phyloP scores from a whole-genome alignment of 2,113 vertebrate genomes.

The Pituophis catenifer region DNA sequence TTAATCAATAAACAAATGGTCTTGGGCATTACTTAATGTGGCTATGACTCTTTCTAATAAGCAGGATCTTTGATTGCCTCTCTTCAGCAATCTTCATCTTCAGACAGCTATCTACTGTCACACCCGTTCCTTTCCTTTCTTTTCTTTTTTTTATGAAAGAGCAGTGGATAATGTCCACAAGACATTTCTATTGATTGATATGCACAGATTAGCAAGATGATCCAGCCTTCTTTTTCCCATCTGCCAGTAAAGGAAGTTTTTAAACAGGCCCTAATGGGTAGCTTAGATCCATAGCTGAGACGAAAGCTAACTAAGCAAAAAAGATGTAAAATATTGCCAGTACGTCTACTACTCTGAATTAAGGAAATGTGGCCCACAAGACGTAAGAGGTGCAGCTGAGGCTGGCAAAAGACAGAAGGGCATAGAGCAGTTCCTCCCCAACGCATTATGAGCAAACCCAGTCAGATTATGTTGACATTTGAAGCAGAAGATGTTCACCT shows the following conservation, averaged over 20 bases:
- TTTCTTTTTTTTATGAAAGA: neutral
- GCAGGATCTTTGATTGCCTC: neutral
- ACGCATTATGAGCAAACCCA: neutral
- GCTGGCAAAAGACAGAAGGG: neutral
- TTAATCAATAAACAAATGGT: neutral
- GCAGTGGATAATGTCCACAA: neutral
- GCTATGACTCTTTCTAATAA: neutral
- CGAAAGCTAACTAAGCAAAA: neutral
- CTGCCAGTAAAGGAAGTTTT: neutral
- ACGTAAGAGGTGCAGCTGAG: neutral
- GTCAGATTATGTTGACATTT: neutral
- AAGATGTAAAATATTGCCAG: neutral
- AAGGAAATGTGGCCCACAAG: neutral
- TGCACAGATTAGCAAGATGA: neutral
- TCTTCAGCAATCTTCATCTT: neutral
- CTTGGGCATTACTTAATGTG: neutral
- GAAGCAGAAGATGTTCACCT: neutral
- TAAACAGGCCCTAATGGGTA: neutral
- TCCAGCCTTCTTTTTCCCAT: neutral
- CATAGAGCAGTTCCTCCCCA: neutral
- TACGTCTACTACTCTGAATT: neutral
- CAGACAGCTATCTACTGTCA: neutral
- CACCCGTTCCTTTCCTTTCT: neutral
- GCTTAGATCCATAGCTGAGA: neutral
- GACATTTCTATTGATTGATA: neutral